These are phyloP conservation scores for Kuschelorhynchus macadamiae DNA, from an alignment of 2,888 invertebrate genomes.

Conservation along the genomic window DNA sequence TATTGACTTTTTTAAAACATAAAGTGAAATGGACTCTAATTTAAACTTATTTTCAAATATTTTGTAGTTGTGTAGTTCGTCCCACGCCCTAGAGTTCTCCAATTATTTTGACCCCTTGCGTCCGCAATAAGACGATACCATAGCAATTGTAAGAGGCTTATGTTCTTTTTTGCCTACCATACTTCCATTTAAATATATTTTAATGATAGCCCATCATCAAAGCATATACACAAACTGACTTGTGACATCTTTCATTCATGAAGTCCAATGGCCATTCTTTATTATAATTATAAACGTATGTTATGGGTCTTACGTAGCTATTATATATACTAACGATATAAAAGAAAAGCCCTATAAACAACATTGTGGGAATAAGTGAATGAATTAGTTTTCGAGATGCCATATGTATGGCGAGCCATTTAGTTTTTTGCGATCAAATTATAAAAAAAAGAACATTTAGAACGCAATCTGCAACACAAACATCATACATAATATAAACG, in stretches of 20 bases:
- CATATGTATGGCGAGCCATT: no score
- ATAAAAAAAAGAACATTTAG: no score
- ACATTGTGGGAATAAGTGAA: no score
- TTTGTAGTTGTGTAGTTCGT: constrained; percentile 27
- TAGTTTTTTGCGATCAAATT: no score
- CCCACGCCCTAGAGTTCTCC: constrained; percentile 18
- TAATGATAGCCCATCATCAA: constrained; percentile 29
- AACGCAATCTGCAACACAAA: no score
- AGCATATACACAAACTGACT: constrained; percentile 8
- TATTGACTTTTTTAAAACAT: no score
- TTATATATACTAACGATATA: no score
- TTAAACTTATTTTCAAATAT: no score
- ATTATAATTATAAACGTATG: constrained; percentile 3
- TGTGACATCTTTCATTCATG: constrained; percentile 31
- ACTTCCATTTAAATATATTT: constrained; percentile 42
- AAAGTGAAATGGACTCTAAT: no score
- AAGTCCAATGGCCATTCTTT: constrained; percentile 12
- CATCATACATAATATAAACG: no score
- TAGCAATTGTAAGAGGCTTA: constrained; percentile 37
- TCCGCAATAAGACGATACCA: constrained; percentile 43
- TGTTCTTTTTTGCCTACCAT: constrained; percentile 28
- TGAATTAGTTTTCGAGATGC: no score
- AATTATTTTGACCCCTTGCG: constrained; percentile 45
- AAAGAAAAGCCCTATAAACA: no score
- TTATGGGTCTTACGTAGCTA: background rate